Percentiles rank a stretch among this genome's conserved stretches.
Conservation (phyloP, 1,140 invertebrate species). For the Oncopodura yosiiana region DNA sequence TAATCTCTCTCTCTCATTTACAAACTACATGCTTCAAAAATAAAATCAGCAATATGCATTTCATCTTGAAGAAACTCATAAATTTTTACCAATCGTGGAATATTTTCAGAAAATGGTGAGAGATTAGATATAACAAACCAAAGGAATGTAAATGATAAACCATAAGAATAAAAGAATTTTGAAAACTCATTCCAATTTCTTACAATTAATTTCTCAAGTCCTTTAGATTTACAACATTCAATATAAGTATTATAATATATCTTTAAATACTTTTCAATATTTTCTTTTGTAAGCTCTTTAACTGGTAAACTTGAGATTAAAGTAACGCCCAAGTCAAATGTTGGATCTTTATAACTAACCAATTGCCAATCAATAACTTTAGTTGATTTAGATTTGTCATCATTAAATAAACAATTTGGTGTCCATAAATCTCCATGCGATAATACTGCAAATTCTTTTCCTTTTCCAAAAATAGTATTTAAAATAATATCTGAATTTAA, state of each 20-base stretch:
- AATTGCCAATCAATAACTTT: constrained; percentile 30
- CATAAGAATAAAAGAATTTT: constrained; percentile 22
- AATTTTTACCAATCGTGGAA: constrained; percentile 6
- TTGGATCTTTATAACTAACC: constrained; percentile 12
- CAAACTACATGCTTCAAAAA: neutral
- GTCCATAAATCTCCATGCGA: constrained; percentile 29
- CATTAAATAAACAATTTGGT: constrained; percentile 13
- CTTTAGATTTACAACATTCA: neutral
- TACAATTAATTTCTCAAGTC: neutral
- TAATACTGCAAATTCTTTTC: neutral
- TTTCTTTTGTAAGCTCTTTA: neutral
- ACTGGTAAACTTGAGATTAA: constrained; percentile 14
- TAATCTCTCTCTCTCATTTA: no score
- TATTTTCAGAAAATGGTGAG: constrained; percentile 5
- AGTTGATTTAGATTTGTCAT: neutral
- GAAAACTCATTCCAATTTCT: constrained; percentile 4
- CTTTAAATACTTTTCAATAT: constrained; percentile 7
- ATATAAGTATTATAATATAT: constrained; percentile 9
- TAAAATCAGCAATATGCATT: constrained; percentile 8
- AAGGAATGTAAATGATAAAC: constrained; percentile 3
- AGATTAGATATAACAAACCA: constrained; percentile 6
- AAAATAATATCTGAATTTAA: neutral
- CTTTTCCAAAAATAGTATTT: neutral
- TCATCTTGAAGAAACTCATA: constrained; percentile 14
- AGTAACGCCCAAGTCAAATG: constrained; percentile 11